Percentiles rank a stretch among this genome's conserved stretches.
phyloP scores from a whole-genome alignment of 2,113 vertebrate species.

The Tetrax tetrax region DNA sequence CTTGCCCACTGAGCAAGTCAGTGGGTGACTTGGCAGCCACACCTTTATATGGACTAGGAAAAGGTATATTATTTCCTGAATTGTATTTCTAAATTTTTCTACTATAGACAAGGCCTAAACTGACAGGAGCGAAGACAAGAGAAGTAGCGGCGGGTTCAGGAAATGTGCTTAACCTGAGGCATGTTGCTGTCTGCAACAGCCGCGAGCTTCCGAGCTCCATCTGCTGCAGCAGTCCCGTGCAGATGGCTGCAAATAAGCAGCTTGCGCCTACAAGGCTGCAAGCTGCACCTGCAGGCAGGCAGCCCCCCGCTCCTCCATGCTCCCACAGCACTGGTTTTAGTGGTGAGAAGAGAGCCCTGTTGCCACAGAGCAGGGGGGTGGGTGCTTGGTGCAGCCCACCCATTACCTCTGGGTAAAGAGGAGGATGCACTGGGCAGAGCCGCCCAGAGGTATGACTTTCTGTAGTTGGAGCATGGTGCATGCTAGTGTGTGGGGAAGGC shows the following conservation, averaged over 20 bases:
- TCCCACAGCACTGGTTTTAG: not conserved
- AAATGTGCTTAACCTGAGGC: accelerated
- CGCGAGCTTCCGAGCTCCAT: accelerated
- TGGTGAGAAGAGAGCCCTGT: not conserved
- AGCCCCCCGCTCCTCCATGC: not conserved
- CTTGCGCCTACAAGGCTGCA: accelerated
- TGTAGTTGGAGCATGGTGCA: accelerated
- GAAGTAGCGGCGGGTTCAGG: not conserved
- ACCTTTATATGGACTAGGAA: not conserved
- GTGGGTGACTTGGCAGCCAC: not conserved
- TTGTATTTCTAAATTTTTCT: not conserved
- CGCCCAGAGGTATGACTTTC: accelerated
- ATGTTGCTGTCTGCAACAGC: accelerated
- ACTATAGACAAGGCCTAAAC: not conserved
- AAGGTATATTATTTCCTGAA: not conserved
- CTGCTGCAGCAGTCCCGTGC: not conserved
- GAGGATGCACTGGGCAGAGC: not conserved
- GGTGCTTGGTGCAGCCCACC: accelerated
- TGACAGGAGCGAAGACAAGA: not conserved
- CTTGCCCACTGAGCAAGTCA: not conserved
- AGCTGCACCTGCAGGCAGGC: not conserved
- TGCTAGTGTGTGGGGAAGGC: not conserved
- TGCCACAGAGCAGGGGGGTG: accelerated
- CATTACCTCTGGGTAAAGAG: accelerated
- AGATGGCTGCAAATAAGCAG: not conserved